Conservation (phyloP, 2,797 vertebrate species). For the Aphelocoma californica region DNA sequence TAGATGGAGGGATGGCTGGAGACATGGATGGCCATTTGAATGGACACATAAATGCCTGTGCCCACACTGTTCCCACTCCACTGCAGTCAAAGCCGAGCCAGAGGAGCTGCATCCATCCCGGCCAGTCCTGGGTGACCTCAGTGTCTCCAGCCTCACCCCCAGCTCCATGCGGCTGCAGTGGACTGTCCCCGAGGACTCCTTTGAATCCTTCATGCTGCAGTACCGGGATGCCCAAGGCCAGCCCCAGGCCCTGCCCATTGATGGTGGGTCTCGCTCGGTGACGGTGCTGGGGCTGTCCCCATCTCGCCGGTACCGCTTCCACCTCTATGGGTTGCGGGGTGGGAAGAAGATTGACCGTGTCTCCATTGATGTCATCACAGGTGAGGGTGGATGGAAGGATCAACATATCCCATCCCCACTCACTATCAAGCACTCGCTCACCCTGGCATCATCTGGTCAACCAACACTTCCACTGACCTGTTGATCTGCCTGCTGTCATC, state of each 20-base stretch:
- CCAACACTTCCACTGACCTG: background rate
- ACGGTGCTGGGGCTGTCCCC: background rate
- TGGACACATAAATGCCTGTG: too few relatives aligned
- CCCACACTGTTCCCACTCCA: background rate
- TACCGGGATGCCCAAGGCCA: slow-evolving; percentile 42
- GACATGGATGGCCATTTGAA: background rate
- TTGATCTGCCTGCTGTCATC: background rate
- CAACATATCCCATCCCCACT: background rate
- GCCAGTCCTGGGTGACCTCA: background rate
- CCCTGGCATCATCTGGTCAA: background rate
- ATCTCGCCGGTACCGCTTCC: background rate
- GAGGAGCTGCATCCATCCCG: background rate
- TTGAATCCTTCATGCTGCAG: slow-evolving; percentile 45
- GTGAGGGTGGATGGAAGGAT: background rate
- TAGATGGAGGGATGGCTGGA: background rate
- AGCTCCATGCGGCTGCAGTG: slow-evolving; percentile 26
- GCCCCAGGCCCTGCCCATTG: slow-evolving; percentile 30
- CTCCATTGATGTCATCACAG: background rate
- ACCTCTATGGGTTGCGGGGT: background rate
- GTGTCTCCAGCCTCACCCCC: background rate
- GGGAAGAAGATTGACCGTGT: background rate
- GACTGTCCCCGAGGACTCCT: background rate
- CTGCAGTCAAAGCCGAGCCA: background rate
- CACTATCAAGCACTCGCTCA: background rate
- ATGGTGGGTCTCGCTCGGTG: rapidly evolving